phyloP scores from a whole-genome alignment of 2,888 invertebrate species.

The Griposia aprilina region DNA sequence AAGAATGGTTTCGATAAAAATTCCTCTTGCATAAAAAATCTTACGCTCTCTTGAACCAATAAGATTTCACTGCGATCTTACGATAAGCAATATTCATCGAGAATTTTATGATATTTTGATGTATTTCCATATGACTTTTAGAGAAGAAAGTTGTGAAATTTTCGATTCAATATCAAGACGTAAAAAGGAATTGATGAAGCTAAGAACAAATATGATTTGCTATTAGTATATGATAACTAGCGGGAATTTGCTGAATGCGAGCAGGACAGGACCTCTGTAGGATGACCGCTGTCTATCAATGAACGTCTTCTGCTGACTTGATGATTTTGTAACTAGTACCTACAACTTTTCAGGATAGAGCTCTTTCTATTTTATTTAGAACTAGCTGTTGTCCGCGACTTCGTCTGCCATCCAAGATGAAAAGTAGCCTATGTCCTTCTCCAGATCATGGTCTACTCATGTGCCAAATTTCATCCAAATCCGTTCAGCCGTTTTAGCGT shows the following conservation, averaged over 20 bases:
- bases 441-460: too few species aligned
- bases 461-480: neutral
- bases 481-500: neutral
- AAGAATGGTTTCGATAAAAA: conserved; percentile 61
- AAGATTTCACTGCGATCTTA: conserved; percentile 51
- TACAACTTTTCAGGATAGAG: neutral
- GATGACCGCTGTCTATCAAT: neutral
- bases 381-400: too few species aligned
- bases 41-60: conserved; percentile 63
- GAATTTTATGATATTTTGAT: conserved; percentile 55
- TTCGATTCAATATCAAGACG: conserved; percentile 1
- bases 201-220: neutral
- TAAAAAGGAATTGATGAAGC: neutral
- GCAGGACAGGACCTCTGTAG: neutral
- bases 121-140: conserved; percentile 38
- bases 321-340: neutral
- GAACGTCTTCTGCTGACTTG: neutral
- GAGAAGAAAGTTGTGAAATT: conserved; percentile 1
- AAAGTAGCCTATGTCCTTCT: neutral
- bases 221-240: neutral
- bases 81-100: conserved; percentile 52
- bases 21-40: conserved; percentile 58
- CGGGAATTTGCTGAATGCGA: neutral
- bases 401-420: neutral
- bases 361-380: too few species aligned